These are phyloP conservation scores for Syndactyla subalaris DNA, from an alignment of 2,797 vertebrate genomes.

Conservation along the genomic window DNA sequence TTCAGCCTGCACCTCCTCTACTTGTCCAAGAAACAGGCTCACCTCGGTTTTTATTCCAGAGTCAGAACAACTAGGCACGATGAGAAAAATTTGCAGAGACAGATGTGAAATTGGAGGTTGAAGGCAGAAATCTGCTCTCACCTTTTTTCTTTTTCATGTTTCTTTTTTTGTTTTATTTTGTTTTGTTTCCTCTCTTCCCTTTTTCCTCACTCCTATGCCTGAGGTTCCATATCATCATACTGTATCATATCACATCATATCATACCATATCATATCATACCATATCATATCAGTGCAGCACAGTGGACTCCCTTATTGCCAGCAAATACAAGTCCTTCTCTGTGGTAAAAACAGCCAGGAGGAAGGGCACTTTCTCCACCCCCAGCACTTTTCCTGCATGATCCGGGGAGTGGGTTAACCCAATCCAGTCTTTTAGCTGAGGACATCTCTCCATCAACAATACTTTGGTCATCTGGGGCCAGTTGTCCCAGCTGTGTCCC, in stretches of 20 bases:
- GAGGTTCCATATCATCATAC: neutral
- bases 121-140: fast-evolving
- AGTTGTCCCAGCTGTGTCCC: fast-evolving
- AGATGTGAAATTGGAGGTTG: neutral
- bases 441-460: neutral
- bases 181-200: neutral
- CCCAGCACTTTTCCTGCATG: neutral
- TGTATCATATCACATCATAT: too few relatives aligned
- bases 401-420: neutral
- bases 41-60: neutral
- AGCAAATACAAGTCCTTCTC: neutral
- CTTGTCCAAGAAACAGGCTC: neutral
- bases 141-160: too few relatives aligned
- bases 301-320: neutral
- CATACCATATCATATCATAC: too few relatives aligned
- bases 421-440: neutral
- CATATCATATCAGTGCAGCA: neutral
- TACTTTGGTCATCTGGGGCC: neutral
- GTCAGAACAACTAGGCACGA: neutral
- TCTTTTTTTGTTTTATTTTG: too few relatives aligned
- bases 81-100: neutral
- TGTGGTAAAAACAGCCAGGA: neutral
- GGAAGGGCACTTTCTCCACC: neutral
- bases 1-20: neutral
- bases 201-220: neutral